These are phyloP conservation scores for Hapalemur alaotrensis DNA, from an alignment of 2,797 vertebrate genomes.

Conservation along the genomic window DNA sequence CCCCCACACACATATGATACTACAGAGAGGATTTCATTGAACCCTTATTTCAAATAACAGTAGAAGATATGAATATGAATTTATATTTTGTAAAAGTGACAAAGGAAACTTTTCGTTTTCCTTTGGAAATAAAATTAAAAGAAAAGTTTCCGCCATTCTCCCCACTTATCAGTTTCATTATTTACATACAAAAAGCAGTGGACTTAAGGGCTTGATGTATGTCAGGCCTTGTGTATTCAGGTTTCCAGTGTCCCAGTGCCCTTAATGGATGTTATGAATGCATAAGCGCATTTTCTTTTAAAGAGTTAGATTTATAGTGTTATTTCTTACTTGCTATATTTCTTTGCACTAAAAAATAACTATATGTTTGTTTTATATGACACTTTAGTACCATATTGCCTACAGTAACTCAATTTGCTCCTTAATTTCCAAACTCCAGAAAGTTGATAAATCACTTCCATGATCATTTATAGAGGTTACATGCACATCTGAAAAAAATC, in stretches of 20 bases:
- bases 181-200: conserved; percentile 41
- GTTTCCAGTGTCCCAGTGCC: conserved; percentile 75
- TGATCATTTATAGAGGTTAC: conserved; percentile 12
- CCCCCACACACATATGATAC: neutral
- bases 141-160: neutral
- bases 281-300: conserved; percentile 61
- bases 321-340: conserved; percentile 69
- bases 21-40: conserved; percentile 60
- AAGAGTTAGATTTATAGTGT: conserved; percentile 72
- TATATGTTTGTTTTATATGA: conserved; percentile 70
- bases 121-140: conserved; percentile 63
- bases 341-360: conserved; percentile 74
- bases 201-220: conserved; percentile 68
- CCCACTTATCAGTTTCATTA: neutral
- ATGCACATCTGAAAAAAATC: neutral
- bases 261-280: conserved; percentile 72
- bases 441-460: conserved; percentile 26
- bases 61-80: conserved; percentile 73
- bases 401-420: conserved; percentile 56
- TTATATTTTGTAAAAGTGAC: conserved; percentile 73
- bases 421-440: conserved; percentile 58
- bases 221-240: conserved; percentile 73
- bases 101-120: conserved; percentile 56
- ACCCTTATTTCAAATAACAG: conserved; percentile 73
- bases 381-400: conserved; percentile 72